Conservation (phyloP, 1,140 invertebrate species). For the Drosophila elegans region DNA sequence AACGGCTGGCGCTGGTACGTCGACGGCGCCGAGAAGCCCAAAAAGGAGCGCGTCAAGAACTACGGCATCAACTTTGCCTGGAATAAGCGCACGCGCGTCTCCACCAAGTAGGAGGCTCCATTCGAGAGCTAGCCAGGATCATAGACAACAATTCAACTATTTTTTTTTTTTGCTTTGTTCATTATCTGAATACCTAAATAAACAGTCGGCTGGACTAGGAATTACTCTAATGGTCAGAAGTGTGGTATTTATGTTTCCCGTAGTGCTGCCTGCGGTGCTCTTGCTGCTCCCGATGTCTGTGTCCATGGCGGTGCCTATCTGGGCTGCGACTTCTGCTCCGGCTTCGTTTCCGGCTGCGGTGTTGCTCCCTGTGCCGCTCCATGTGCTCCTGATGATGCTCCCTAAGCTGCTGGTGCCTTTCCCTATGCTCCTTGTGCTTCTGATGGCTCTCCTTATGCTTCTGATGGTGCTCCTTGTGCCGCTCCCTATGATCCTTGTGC, state of each 20-base stretch:
- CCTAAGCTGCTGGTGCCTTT: not conserved
- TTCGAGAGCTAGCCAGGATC: not conserved
- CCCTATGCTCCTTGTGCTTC: not conserved
- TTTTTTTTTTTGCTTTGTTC: slow-evolving; percentile 40
- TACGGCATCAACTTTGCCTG: slow-evolving; percentile 98
- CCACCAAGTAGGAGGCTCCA: slow-evolving; percentile 91
- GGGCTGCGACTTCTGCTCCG: slow-evolving; percentile 8
- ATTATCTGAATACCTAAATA: slow-evolving; percentile 27
- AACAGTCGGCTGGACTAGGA: slow-evolving; percentile 10
- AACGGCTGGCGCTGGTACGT: slow-evolving; percentile 97
- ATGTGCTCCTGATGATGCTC: not conserved
- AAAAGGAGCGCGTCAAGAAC: slow-evolving; percentile 92
- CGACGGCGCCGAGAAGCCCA: slow-evolving; percentile 89
- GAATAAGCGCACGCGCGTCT: slow-evolving; percentile 96
- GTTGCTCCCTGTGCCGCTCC: not conserved
- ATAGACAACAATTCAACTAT: slow-evolving; percentile 16
- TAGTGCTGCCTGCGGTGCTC: not conserved
- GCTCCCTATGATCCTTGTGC: not conserved
- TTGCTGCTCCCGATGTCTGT: not conserved
- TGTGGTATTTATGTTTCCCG: slow-evolving; percentile 4
- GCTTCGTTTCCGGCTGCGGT: not conserved
- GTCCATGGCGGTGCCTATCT: not conserved
- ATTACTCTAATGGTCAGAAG: not conserved
- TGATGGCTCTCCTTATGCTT: not conserved
- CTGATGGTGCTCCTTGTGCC: not conserved